Conservation (phyloP, 2,888 invertebrate species). For the Microplitis deprimator region DNA sequence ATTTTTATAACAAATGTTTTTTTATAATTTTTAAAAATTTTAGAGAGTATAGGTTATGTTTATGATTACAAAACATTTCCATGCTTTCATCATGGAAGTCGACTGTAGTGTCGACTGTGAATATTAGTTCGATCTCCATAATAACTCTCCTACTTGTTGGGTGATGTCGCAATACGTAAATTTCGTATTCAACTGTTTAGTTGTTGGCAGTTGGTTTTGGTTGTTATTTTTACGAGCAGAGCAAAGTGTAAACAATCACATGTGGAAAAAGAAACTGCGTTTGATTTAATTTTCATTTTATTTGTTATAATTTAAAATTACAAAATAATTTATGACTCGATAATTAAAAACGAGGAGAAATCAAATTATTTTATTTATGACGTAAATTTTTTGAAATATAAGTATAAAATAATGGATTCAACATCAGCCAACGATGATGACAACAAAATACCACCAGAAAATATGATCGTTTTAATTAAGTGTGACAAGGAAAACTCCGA, state of each 20-base stretch:
- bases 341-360: too few relatives aligned
- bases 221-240: not conserved
- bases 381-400: too few relatives aligned
- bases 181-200: not conserved
- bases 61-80: not conserved
- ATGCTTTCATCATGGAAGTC: not conserved
- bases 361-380: too few relatives aligned
- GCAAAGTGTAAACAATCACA: not conserved
- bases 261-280: not conserved
- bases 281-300: not conserved
- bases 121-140: too few relatives aligned
- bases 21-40: not conserved
- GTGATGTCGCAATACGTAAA: not conserved
- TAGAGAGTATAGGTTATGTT: not conserved
- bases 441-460: conserved; percentile 9
- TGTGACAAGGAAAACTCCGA: conserved; percentile 37
- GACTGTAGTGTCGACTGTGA: not conserved
- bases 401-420: not conserved
- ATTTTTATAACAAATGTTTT: conserved; percentile 47
- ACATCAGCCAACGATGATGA: not conserved
- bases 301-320: too few relatives aligned
- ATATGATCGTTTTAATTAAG: conserved; percentile 25
- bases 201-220: not conserved
- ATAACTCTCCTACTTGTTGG: too few relatives aligned
- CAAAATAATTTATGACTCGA: too few relatives aligned